Conservation (phyloP, 2,888 invertebrate genomes). For the Coenonympha arcania region DNA sequence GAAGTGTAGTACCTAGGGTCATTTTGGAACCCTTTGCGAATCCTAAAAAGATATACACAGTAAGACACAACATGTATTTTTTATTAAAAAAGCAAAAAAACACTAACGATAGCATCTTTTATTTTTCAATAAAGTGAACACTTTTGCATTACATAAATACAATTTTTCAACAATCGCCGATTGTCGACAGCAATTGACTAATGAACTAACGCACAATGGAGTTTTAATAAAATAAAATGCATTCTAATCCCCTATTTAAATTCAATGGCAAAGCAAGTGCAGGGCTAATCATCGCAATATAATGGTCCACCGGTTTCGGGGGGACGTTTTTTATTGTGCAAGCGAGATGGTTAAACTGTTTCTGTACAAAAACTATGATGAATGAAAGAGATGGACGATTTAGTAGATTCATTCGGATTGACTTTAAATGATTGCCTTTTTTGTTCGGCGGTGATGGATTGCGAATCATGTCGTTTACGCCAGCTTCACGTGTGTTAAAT, state of each 20-base stretch:
- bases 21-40: too few species aligned
- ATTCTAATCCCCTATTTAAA: slow-evolving; percentile 72
- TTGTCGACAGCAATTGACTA: slow-evolving; percentile 58
- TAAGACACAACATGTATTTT: too few species aligned
- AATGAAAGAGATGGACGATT: slow-evolving; percentile 27
- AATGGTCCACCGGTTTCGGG: slow-evolving; percentile 60
- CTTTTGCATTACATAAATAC: slow-evolving; percentile 16
- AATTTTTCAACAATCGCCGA: slow-evolving; percentile 35
- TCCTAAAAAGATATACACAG: too few species aligned
- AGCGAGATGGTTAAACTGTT: slow-evolving; percentile 27
- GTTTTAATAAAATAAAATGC: slow-evolving; percentile 68
- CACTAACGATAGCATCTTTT: neutral
- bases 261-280: slow-evolving; percentile 72
- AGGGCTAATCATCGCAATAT: slow-evolving; percentile 72
- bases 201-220: slow-evolving; percentile 65
- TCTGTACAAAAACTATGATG: slow-evolving; percentile 23
- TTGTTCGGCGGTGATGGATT: slow-evolving; percentile 67
- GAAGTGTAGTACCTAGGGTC: too few species aligned
- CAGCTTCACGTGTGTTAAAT: slow-evolving; percentile 24
- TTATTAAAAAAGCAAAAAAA: too few species aligned
- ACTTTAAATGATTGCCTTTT: slow-evolving; percentile 72
- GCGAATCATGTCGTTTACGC: slow-evolving; percentile 47
- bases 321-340: slow-evolving; percentile 55
- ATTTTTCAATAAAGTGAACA: neutral
- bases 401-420: slow-evolving; percentile 62